A percentile compares a stretch with the other conserved stretches of the same genome.
These are phyloP conservation scores for Drosophila conformis DNA, from an alignment of 2,888 invertebrate species.

Conservation along the genomic window DNA sequence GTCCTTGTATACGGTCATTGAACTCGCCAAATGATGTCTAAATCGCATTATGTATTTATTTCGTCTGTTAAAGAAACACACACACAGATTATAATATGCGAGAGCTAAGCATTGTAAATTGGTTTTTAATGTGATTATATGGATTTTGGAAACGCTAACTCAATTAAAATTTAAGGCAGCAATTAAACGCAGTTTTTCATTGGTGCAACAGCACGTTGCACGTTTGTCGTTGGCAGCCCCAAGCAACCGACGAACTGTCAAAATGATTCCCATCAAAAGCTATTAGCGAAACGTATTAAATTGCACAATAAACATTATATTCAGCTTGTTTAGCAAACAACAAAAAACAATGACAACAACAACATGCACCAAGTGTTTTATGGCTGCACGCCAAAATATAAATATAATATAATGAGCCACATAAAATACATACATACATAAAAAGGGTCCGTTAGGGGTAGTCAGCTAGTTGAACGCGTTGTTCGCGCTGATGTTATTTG, in stretches of 20 bases:
- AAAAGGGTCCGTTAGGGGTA: constrained; percentile 8
- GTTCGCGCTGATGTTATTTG: constrained; percentile 52
- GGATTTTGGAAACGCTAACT: constrained; percentile 29
- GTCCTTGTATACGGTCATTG: not conserved
- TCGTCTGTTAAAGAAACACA: constrained; percentile 25
- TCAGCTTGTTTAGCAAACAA: constrained; percentile 53
- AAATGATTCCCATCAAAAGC: constrained; percentile 58
- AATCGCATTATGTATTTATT: not conserved
- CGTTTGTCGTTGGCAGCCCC: constrained; percentile 1
- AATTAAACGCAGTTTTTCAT: constrained; percentile 47
- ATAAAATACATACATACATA: constrained; percentile 15
- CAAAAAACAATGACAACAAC: constrained; percentile 22
- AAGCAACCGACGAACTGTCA: constrained; percentile 47
- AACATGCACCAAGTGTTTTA: constrained; percentile 23
- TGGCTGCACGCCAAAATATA: constrained; percentile 46
- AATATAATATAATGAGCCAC: constrained; percentile 53
- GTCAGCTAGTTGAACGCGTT: constrained; percentile 39
- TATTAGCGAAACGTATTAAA: constrained; percentile 71
- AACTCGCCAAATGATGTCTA: not conserved
- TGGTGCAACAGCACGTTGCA: constrained; percentile 10
- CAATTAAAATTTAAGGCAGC: constrained; percentile 56
- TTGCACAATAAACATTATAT: constrained; percentile 54
- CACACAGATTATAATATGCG: not conserved
- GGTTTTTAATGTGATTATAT: constrained; percentile 48
- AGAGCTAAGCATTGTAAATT: constrained; percentile 13